A percentile compares a stretch with the other conserved stretches of the same genome.
Evolutionary conservation across 2,888 invertebrate genomes (phyloP).

Genomic region (Meloe dianella): DNA sequence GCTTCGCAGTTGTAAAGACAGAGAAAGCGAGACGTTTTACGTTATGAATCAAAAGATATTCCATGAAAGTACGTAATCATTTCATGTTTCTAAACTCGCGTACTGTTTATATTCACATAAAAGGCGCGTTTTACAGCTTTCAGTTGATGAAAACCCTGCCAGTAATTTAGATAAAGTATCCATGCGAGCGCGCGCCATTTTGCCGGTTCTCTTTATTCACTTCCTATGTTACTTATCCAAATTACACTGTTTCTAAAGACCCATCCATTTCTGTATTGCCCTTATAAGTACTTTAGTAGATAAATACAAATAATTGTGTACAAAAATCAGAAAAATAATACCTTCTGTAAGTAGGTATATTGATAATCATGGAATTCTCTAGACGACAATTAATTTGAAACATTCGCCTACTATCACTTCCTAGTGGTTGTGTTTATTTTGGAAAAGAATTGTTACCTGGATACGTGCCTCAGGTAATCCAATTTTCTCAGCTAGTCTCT

Average conservation of each 20-base stretch:
- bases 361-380: background rate
- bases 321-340: background rate
- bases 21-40: constrained; percentile 14
- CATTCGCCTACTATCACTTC: background rate
- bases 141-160: constrained; percentile 49
- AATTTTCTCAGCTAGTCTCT: constrained; percentile 95
- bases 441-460: constrained; percentile 80
- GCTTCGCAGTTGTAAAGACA: constrained; percentile 1
- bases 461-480: constrained; percentile 98
- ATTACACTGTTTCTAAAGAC: constrained; percentile 48
- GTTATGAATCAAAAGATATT: constrained; percentile 44
- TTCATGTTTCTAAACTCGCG: constrained; percentile 43
- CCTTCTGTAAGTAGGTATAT: background rate
- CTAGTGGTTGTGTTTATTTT: constrained; percentile 33
- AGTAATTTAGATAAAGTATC: constrained; percentile 53
- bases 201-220: constrained; percentile 45
- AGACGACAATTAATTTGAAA: background rate
- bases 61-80: constrained; percentile 44
- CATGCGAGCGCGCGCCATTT: constrained; percentile 41
- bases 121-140: constrained; percentile 44
- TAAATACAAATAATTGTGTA: background rate
- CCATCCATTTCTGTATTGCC: constrained; percentile 12
- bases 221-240: constrained; percentile 51
- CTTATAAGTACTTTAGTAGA: constrained; percentile 15
- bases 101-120: constrained; percentile 44